A percentile compares a stretch with the other conserved stretches of the same genome.
Conservation (phyloP, 2,888 invertebrate species). For the Drosophila phalerata region DNA sequence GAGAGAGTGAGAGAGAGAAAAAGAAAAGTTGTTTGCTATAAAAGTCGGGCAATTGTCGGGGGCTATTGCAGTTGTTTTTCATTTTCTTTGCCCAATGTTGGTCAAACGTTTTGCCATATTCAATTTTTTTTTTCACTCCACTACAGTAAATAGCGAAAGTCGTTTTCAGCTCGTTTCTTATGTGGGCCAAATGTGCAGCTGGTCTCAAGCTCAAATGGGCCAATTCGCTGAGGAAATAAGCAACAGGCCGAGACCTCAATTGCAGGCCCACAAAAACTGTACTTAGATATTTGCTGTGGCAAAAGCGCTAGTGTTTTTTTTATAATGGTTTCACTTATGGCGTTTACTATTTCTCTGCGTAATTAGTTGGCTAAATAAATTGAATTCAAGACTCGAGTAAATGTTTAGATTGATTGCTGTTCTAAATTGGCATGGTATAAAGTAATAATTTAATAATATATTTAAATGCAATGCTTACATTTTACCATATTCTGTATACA, state of each 20-base stretch:
- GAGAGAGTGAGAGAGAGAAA: conserved; percentile 59
- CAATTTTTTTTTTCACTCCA: conserved; percentile 35
- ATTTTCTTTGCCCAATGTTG: conserved; percentile 65
- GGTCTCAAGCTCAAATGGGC: conserved; percentile 23
- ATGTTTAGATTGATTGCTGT: no score
- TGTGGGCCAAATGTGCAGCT: conserved; percentile 77
- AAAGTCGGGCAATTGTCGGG: conserved; percentile 65
- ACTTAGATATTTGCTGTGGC: conserved; percentile 23
- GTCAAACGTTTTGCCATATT: conserved; percentile 68
- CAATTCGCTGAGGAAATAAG: conserved; percentile 17
- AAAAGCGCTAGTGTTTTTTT: not conserved
- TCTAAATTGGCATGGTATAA: no score
- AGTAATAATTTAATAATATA: no score
- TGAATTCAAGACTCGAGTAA: not conserved
- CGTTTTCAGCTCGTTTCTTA: conserved; percentile 75
- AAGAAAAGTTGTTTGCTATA: conserved; percentile 71
- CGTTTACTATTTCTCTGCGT: conserved; percentile 9
- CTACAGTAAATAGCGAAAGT: conserved; percentile 69
- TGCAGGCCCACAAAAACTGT: conserved; percentile 19
- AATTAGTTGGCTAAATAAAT: not conserved
- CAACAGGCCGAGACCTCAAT: conserved; percentile 43
- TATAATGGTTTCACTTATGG: conserved; percentile 35
- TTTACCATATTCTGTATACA: no score
- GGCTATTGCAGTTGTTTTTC: conserved; percentile 54
- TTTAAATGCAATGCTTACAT: no score